Evolutionary conservation across 37 sponge, comb jelly and placozoan species (phyloP), one percentile per base, ranked within the genome.

Genomic region (Diacarnus erythraeanus): DNA sequence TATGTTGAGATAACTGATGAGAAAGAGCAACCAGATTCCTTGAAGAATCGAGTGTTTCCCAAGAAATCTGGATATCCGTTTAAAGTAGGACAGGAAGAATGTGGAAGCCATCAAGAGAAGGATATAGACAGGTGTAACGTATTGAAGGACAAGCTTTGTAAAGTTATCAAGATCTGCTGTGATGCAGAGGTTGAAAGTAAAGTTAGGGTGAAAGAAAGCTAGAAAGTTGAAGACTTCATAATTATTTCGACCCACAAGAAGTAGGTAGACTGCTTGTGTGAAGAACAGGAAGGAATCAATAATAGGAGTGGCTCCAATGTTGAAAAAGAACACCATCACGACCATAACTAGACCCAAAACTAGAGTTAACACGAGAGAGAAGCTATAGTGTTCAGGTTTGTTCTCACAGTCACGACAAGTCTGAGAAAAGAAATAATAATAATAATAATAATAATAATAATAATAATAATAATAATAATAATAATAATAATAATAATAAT

Each of bases 281-380:
- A 86, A 86, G 83, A 91, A 91, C 34, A 91, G 87, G 39, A 86
- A 42, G 64, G 87, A 86, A 57, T 91, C 91, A 15, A 86, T 20
- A 8, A 83, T 77, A 18, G 91, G 87, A 40, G 82, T 70, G 30
- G 74, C 79, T 36, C 82, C 87, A 9, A 91, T 51, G 71, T 91
- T 91, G 76, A 86, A 71, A 21, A 40, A 37, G 21, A 91, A 33
- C 23, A 65, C 86, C 36, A 61, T 27, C 6, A 75, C 31, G 2
- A 91, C 88, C 23, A 91, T 26, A 57, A 83, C 31, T 1, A 83
- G 58, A 26, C 87, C 87, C 66, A 65, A 69, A 25, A 83, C 0
- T 36, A 87, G 56, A 1, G 83, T 77, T 22, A 69, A 38, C 1
- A 74, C 61, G 54, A 83, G 42, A 39, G 80, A 31, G 17, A 83